Conservation (phyloP, 2,113 vertebrate genomes). For the Silurus meridionalis region DNA sequence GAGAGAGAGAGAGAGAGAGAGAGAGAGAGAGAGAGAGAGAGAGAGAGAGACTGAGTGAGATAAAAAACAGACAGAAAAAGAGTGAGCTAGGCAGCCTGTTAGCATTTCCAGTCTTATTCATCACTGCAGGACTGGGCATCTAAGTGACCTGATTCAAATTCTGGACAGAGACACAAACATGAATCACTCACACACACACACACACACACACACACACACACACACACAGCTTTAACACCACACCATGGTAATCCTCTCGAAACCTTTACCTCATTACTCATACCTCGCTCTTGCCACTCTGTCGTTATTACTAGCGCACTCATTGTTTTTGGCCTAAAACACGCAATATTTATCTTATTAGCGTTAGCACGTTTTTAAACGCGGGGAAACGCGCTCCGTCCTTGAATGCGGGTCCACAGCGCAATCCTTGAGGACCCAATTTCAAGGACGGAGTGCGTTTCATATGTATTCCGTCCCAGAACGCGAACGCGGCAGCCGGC, state of each 20-base stretch:
- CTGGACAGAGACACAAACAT: not conserved
- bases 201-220: not conserved
- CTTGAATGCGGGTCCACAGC: not conserved
- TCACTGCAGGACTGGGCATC: constrained; percentile 24
- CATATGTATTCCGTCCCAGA: constrained; percentile 3
- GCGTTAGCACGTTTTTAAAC: not conserved
- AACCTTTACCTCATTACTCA: constrained; percentile 74
- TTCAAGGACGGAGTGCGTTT: no score
- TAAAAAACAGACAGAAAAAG: not conserved
- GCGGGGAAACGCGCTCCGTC: not conserved
- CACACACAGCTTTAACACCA: constrained; percentile 68
- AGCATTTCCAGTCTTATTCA: constrained; percentile 37
- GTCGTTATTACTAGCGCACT: no score
- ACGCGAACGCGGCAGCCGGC: not conserved
- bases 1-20: constrained; percentile 18
- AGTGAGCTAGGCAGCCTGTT: constrained; percentile 20
- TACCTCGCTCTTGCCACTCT: constrained; percentile 34
- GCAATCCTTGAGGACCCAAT: not conserved
- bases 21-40: constrained; percentile 20
- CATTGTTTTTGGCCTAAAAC: not conserved
- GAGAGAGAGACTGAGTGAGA: constrained; percentile 7
- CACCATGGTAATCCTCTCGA: constrained; percentile 72
- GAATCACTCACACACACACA: constrained; percentile 48
- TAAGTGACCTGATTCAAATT: constrained; percentile 43
- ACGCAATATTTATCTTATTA: not conserved